A percentile compares a stretch with the other conserved stretches of the same genome.
phyloP scores from a whole-genome alignment of 2,113 vertebrate species.

The Dicaeum eximium region DNA sequence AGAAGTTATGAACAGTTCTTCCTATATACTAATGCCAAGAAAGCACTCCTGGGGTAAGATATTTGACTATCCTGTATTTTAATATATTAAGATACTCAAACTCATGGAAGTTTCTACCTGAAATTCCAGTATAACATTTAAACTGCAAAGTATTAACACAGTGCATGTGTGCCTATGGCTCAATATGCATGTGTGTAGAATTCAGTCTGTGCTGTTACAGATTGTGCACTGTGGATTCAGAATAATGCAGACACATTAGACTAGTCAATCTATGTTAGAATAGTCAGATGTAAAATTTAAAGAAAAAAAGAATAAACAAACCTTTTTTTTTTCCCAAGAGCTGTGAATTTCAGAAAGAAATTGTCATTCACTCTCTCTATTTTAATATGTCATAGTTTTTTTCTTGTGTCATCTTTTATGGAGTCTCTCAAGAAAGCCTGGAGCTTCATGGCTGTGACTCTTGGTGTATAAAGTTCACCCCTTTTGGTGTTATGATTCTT shows the following conservation, averaged over 20 bases:
- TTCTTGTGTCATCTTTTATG: background rate
- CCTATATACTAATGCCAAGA: background rate
- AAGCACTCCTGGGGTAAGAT: background rate
- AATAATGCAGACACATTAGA: background rate
- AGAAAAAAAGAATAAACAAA: background rate
- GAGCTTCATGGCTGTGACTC: background rate
- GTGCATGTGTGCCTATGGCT: background rate
- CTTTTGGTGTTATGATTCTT: background rate
- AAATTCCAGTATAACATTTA: background rate
- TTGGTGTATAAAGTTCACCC: background rate
- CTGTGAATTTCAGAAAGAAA: background rate
- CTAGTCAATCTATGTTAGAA: background rate
- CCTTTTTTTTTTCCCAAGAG: background rate
- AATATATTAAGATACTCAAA: background rate
- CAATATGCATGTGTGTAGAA: fast-evolving
- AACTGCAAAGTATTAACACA: background rate
- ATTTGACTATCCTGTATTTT: background rate
- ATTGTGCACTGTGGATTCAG: background rate
- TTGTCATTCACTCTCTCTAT: background rate
- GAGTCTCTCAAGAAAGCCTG: background rate
- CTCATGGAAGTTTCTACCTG: background rate
- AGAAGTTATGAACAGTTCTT: background rate
- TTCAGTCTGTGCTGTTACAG: background rate
- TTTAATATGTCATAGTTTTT: background rate
- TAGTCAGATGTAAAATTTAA: background rate